A percentile compares a stretch with the other conserved stretches of the same genome.
Evolutionary conservation across 1,140 invertebrate genomes (phyloP).

Genomic region (Platyura marginata): DNA sequence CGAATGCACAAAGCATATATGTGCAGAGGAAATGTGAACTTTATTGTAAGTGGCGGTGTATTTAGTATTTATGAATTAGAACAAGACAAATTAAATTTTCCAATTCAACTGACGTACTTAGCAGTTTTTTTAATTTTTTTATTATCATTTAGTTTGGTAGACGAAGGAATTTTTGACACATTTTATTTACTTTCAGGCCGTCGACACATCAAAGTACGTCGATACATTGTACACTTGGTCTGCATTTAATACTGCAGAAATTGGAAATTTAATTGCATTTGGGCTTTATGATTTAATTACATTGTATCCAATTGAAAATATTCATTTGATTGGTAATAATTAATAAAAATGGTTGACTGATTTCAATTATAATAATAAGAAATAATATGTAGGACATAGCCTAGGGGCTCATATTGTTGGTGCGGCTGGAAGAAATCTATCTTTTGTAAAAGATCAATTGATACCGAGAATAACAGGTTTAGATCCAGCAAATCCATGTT

Average conservation of each 20-base stretch:
- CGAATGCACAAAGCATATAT: neutral
- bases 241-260: constrained; percentile 20
- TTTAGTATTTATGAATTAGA: no score
- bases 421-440: neutral
- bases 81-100: no score
- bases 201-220: constrained; percentile 16
- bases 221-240: constrained; percentile 23
- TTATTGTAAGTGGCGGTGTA: neutral
- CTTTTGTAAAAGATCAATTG: neutral
- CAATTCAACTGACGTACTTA: no score
- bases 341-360: neutral
- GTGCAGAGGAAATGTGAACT: neutral
- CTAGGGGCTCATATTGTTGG: constrained; percentile 2
- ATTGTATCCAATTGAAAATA: constrained; percentile 11
- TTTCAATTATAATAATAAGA: neutral
- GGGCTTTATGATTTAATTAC: constrained; percentile 13
- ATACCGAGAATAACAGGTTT: constrained; percentile 1
- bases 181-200: constrained; percentile 7
- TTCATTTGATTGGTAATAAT: constrained; percentile 19
- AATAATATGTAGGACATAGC: neutral
- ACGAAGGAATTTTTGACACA: neutral
- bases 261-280: constrained; percentile 13
- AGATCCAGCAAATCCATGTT: neutral
- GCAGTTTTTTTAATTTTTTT: no score
- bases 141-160: neutral